A percentile compares a stretch with the other conserved stretches of the same genome.
These are phyloP conservation scores for Aquatica leii DNA, from an alignment of 2,888 invertebrate species.

Conservation along the genomic window DNA sequence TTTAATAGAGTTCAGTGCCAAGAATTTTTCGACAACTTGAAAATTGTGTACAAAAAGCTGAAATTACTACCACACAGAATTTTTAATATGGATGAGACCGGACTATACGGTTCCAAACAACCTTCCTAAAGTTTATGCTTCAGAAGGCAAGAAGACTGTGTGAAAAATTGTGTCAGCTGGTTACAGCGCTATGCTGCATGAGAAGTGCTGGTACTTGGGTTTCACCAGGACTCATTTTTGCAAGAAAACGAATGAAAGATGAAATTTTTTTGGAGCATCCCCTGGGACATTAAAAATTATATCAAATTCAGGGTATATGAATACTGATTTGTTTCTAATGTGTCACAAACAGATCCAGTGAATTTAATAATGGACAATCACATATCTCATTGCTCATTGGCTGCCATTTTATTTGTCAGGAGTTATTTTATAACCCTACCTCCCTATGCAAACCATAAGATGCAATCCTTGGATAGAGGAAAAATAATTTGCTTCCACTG, in stretches of 20 bases:
- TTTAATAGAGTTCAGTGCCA: background rate
- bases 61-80: background rate
- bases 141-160: conserved; percentile 45
- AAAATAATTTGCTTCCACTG: conserved; percentile 17
- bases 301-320: conserved; percentile 25
- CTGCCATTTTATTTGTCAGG: conserved; percentile 10
- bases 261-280: conserved; percentile 34
- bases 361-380: conserved; percentile 32
- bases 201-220: conserved; percentile 47
- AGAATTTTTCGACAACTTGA: background rate
- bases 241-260: conserved; percentile 39
- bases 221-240: conserved; percentile 48
- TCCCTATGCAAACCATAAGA: conserved; percentile 3
- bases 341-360: no score
- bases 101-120: background rate
- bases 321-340: conserved; percentile 24
- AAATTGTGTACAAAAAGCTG: background rate
- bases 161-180: conserved; percentile 42
- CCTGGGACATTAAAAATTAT: conserved; percentile 17
- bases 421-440: background rate
- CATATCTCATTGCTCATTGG: conserved; percentile 17
- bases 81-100: background rate
- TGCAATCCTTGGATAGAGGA: background rate
- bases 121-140: conserved; percentile 37
- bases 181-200: conserved; percentile 45